phyloP scores from a whole-genome alignment of 2,888 invertebrate genomes.

The Latrodectus hesperus region DNA sequence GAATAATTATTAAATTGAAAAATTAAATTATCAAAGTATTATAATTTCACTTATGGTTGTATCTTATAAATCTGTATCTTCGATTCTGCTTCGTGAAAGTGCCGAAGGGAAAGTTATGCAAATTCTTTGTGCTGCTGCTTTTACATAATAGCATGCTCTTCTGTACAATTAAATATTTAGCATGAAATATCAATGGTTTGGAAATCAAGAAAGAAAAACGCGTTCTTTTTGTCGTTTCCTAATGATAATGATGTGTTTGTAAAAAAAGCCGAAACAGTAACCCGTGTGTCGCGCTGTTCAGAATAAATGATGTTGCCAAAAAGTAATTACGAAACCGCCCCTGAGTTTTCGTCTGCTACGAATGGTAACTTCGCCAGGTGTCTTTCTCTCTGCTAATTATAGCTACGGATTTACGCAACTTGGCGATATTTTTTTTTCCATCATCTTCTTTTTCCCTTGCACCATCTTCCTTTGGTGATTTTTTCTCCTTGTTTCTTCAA shows the following conservation, averaged over 20 bases:
- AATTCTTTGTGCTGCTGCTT: too few species aligned
- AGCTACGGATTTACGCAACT: slow-evolving; percentile 64
- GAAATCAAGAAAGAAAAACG: slow-evolving; percentile 12
- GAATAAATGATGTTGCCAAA: slow-evolving; percentile 57
- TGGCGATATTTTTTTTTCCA: slow-evolving; percentile 8
- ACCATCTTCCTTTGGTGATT: not conserved
- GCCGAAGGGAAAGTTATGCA: too few species aligned
- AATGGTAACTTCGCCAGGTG: slow-evolving; percentile 56
- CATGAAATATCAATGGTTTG: slow-evolving; percentile 1
- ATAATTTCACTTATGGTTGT: too few species aligned
- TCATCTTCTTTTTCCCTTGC: not conserved
- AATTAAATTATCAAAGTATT: too few species aligned
- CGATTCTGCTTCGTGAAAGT: too few species aligned
- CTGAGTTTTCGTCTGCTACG: slow-evolving; percentile 51
- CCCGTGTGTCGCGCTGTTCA: slow-evolving; percentile 13
- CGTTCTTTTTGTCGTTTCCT: not conserved
- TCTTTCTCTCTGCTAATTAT: slow-evolving; percentile 63
- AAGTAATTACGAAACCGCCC: slow-evolving; percentile 62
- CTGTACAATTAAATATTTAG: too few species aligned
- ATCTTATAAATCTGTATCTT: too few species aligned
- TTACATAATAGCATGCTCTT: too few species aligned
- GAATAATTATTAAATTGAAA: too few species aligned
- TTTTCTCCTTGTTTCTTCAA: not conserved
- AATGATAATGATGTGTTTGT: slow-evolving; percentile 47
- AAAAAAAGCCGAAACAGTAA: slow-evolving; percentile 26